A percentile compares a stretch with the other conserved stretches of the same genome.
phyloP scores from a whole-genome alignment of 2,797 vertebrate genomes.

The Acipenser transmontanus region DNA sequence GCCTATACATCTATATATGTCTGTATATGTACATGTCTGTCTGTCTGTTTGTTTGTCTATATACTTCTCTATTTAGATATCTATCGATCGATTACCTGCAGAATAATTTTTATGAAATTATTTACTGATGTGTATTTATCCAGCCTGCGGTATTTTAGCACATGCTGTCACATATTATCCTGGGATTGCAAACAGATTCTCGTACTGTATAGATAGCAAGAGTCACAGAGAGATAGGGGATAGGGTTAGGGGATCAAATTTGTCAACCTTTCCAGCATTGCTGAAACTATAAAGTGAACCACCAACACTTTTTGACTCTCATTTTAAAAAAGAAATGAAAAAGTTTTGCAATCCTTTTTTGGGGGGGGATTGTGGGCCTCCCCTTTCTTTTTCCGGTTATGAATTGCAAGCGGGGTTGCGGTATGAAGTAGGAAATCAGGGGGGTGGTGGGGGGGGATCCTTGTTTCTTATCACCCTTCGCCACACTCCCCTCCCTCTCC shows the following conservation, averaged over 20 bases:
- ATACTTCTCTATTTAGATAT: constrained; percentile 32
- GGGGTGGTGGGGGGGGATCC: neutral
- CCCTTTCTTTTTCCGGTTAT: too few species aligned
- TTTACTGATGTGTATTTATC: neutral
- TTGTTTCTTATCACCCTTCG: neutral
- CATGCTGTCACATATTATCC: neutral
- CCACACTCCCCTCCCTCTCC: neutral
- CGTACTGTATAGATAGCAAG: too few species aligned
- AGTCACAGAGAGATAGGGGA: too few species aligned
- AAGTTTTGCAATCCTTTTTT: too few species aligned
- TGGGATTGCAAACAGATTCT: neutral
- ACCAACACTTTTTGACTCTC: too few species aligned
- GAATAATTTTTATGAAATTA: neutral
- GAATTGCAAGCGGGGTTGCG: neutral
- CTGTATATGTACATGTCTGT: neutral
- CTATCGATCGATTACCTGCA: constrained; percentile 7
- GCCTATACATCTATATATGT: neutral
- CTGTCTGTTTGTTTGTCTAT: constrained; percentile 10
- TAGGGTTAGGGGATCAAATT: too few species aligned
- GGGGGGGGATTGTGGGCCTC: too few species aligned
- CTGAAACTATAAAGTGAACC: too few species aligned
- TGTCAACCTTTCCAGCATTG: too few species aligned
- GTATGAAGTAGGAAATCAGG: neutral
- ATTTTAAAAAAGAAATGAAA: too few species aligned
- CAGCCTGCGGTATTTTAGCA: neutral